A percentile compares a stretch with the other conserved stretches of the same genome.
phyloP scores from a whole-genome alignment of 64 coral and sea anemone species.

The Acropora yongei region DNA sequence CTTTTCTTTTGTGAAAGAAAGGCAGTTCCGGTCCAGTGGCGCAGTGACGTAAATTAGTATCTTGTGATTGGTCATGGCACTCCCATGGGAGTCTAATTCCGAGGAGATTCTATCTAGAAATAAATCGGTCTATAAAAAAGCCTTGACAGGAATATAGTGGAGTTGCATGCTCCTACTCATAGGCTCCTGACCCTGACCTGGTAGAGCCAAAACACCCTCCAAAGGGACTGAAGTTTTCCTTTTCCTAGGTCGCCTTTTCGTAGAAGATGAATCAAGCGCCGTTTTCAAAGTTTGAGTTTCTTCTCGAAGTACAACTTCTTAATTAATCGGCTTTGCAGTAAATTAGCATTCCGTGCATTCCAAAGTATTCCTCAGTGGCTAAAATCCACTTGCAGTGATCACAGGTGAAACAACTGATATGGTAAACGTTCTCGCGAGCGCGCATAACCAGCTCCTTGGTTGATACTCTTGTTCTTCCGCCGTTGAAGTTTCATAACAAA shows the following conservation, averaged over 20 bases:
- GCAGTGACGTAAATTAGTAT: no score
- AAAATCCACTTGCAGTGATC: conserved; percentile 97
- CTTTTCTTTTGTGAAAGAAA: no score
- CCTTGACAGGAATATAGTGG: no score
- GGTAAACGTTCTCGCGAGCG: conserved; percentile 94
- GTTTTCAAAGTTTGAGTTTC: conserved; percentile 70
- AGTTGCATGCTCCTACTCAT: no score
- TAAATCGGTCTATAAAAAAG: no score
- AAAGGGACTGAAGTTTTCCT: conserved; percentile 64
- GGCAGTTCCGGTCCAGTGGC: no score
- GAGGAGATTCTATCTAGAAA: no score
- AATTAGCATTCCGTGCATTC: conserved; percentile 87
- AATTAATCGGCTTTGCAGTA: conserved; percentile 88
- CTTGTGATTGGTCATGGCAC: no score
- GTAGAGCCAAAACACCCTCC: conserved; percentile 64
- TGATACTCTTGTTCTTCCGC: no score
- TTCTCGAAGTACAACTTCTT: conserved; percentile 79
- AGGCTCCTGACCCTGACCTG: conserved; percentile 35
- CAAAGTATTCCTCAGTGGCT: conserved; percentile 98
- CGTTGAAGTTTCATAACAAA: no score
- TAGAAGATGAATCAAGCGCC: neutral
- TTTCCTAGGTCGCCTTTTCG: conserved; percentile 84
- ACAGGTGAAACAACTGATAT: conserved; percentile 95
- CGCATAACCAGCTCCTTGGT: conserved; percentile 94
- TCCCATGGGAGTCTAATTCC: no score